Evolutionary conservation across 2,113 vertebrate genomes (phyloP).

Genomic region (Drymodes brunneopygia): DNA sequence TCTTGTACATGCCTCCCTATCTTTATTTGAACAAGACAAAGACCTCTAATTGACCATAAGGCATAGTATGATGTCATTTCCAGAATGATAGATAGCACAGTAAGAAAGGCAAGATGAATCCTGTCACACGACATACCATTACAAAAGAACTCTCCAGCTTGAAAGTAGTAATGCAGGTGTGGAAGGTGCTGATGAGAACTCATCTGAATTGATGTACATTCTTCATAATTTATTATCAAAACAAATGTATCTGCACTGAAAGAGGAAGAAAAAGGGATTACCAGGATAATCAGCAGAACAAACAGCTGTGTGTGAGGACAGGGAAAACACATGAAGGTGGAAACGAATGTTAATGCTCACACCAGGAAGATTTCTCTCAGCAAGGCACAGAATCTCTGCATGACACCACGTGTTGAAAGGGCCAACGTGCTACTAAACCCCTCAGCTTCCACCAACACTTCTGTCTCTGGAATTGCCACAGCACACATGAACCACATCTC

Average conservation of each 20-base stretch:
- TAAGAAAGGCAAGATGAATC: background rate
- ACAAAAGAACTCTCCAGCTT: background rate
- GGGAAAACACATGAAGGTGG: background rate
- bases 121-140: fast-evolving
- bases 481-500: background rate
- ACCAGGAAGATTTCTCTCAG: background rate
- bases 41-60: background rate
- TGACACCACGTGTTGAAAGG: background rate
- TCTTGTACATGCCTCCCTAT: background rate
- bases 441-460: background rate
- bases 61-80: background rate
- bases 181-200: background rate
- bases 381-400: background rate
- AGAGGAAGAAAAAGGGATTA: background rate
- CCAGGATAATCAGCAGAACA: background rate
- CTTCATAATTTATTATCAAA: background rate
- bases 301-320: background rate
- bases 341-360: background rate
- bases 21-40: background rate
- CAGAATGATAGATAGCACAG: background rate
- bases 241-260: background rate
- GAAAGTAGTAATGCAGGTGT: background rate
- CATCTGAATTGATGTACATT: background rate
- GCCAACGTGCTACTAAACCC: background rate
- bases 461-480: background rate